Evolutionary conservation across 2,797 vertebrate species (phyloP).

Genomic region (Nannoperca obscura): DNA sequence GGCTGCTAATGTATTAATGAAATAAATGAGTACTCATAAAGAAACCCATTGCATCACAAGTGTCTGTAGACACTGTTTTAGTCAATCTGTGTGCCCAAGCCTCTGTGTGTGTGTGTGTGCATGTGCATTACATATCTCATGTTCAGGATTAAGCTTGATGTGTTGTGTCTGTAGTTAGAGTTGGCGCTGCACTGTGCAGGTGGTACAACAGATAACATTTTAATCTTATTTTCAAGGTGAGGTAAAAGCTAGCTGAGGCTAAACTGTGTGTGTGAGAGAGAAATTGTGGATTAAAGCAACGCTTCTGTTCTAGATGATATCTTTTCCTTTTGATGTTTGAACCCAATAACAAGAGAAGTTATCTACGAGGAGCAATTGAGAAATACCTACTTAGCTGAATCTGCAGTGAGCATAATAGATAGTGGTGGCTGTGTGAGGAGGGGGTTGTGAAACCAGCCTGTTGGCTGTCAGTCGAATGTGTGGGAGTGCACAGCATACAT

Average conservation of each 20-base stretch:
- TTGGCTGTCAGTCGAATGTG: constrained; percentile 27
- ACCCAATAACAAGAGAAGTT: constrained; percentile 63
- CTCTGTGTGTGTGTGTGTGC: not conserved
- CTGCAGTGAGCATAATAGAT: constrained; percentile 43
- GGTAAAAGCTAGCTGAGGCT: constrained; percentile 54
- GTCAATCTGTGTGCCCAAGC: not conserved
- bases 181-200: constrained; percentile 58
- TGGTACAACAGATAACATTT: constrained; percentile 72
- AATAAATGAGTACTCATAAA: constrained; percentile 20
- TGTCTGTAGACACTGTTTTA: constrained; percentile 26
- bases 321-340: constrained; percentile 62
- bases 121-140: constrained; percentile 34
- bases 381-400: constrained; percentile 57
- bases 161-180: constrained; percentile 55
- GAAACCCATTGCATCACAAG: constrained; percentile 32
- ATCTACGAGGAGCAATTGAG: constrained; percentile 55
- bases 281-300: constrained; percentile 55
- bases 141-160: constrained; percentile 57
- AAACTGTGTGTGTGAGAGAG: constrained; percentile 28
- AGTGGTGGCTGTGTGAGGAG: constrained; percentile 1
- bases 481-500: constrained; percentile 18
- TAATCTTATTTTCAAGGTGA: constrained; percentile 72
- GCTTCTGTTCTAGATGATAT: constrained; percentile 64
- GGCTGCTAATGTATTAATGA: constrained; percentile 27
- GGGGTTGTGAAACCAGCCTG: constrained; percentile 26